Evolutionary conservation across 2,888 invertebrate species (phyloP).

Genomic region (Sminthurinus aureus): DNA sequence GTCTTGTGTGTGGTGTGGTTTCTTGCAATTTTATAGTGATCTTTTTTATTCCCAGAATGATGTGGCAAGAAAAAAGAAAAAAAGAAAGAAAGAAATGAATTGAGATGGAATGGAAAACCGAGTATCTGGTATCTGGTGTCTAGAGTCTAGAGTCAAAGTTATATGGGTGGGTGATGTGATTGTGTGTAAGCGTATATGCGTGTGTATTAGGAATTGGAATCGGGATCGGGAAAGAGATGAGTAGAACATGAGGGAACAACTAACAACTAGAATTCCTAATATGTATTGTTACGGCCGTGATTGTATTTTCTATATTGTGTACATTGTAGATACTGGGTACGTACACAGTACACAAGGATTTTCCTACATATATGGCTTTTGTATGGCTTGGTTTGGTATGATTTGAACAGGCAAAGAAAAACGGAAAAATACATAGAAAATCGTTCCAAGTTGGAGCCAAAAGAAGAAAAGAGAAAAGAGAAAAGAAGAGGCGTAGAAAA

Average conservation of each 20-base stretch:
- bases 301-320: not conserved
- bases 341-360: not conserved
- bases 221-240: constrained; percentile 23
- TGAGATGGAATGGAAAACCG: constrained; percentile 42
- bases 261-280: constrained; percentile 22
- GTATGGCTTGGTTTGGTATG: not conserved
- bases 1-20: constrained; percentile 27
- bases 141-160: too few relatives aligned
- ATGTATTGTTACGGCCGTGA: constrained; percentile 14
- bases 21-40: constrained; percentile 46
- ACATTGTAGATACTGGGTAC: not conserved
- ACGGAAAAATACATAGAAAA: too few relatives aligned
- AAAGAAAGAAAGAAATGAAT: constrained; percentile 43
- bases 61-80: constrained; percentile 43
- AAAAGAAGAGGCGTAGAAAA: constrained; percentile 16
- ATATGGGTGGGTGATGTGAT: too few relatives aligned
- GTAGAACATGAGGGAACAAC: not conserved
- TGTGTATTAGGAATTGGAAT: too few relatives aligned
- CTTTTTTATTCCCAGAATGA: constrained; percentile 50
- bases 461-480: constrained; percentile 8
- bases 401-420: not conserved
- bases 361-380: not conserved
- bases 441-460: constrained; percentile 8
- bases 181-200: too few relatives aligned
- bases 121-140: not conserved